A percentile compares a stretch with the other conserved stretches of the same genome.
Conservation (phyloP, 2,113 vertebrate species). For the Gopherus flavomarginatus region DNA sequence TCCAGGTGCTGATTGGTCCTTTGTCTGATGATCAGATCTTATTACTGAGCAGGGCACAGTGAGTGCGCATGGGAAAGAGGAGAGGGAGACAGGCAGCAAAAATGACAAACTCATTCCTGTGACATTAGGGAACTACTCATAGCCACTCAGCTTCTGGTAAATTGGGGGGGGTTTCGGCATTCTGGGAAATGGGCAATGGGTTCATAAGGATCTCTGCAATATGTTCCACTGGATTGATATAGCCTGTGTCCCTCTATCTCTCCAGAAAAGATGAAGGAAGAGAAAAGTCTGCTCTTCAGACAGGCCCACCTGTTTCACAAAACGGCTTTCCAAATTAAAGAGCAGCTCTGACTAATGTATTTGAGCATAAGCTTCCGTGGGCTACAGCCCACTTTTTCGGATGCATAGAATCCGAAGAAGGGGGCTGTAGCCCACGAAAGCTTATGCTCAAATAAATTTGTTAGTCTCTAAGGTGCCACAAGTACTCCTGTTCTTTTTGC, state of each 20-base stretch:
- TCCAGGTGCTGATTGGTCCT: background rate
- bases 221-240: background rate
- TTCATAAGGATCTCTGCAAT: background rate
- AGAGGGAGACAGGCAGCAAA: background rate
- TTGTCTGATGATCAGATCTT: conserved; percentile 2
- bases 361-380: no score
- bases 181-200: background rate
- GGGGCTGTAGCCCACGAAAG: no score
- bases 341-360: background rate
- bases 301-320: background rate
- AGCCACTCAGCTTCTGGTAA: conserved; percentile 51
- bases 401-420: no score
- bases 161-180: background rate
- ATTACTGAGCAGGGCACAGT: background rate
- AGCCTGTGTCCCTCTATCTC: background rate
- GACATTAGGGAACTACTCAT: background rate
- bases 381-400: no score
- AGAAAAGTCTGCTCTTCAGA: background rate
- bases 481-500: no score
- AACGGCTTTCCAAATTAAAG: background rate
- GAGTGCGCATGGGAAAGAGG: background rate
- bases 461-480: no score
- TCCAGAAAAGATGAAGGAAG: background rate
- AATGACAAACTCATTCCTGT: conserved; percentile 45
- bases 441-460: no score